phyloP scores from a whole-genome alignment of 2,113 vertebrate genomes.

The Todiramphus chloris region DNA sequence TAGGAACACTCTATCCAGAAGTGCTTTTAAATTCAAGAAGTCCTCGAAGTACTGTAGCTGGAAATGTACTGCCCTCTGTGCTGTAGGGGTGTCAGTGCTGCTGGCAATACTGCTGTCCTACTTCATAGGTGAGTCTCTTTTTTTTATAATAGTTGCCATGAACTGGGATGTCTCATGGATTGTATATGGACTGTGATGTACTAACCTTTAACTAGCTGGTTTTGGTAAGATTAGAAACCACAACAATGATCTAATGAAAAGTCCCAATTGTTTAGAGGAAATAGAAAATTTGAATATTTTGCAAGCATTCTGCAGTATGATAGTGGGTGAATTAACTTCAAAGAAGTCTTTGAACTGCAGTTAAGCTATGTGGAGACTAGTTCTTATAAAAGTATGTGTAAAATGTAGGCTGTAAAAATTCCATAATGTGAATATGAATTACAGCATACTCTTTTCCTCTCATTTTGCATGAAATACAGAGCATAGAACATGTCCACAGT shows the following conservation, averaged over 20 bases:
- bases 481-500: neutral
- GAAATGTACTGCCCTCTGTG: conserved; percentile 96
- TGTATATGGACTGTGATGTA: neutral
- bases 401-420: neutral
- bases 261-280: neutral
- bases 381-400: neutral
- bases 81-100: conserved; percentile 91
- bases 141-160: neutral
- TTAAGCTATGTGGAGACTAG: neutral
- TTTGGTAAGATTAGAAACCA: neutral
- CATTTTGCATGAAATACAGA: neutral
- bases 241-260: neutral
- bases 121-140: conserved; percentile 87
- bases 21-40: conserved; percentile 99
- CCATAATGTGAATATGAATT: neutral
- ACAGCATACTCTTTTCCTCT: neutral
- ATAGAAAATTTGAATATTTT: neutral
- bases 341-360: neutral
- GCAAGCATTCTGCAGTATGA: neutral
- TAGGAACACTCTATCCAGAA: conserved; percentile 93
- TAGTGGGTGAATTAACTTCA: neutral
- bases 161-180: neutral
- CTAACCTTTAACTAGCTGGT: neutral
- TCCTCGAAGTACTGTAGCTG: conserved; percentile 97
- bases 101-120: conserved; percentile 94